Base-by-base conservation (phyloP, 2,797 vertebrate genomes). In the Sebastes cheni region DNA sequence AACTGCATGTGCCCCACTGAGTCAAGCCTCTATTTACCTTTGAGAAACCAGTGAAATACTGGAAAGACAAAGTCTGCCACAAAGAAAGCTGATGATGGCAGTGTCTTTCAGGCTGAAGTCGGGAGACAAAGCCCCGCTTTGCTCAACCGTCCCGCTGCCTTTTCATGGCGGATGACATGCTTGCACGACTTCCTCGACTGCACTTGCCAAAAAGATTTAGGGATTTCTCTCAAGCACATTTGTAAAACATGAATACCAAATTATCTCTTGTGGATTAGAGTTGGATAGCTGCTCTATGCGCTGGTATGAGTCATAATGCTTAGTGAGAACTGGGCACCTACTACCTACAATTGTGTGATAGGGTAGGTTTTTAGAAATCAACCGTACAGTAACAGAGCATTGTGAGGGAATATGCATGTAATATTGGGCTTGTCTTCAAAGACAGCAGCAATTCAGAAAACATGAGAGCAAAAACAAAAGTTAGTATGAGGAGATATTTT, bases 241-340 rank as follows among this genome's bases (percentile, higher is more conserved):
- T 95, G 93, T 95, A 94, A 93, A 94, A 96, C 92, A 95, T 93
- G 93, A 95, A 95, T 94, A 91, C 92, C 91, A 94, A 93, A 94
- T 94, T 89, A 93, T 93, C 93, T 92, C 91, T 88, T 86, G 83
- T 84, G 95, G 95, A 95, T 95, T 95, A 95, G 88, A 89, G 85
- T 92, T 94, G 91, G 92, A 93, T 87, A 88, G 91, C 84, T 79
- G 79, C 80, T 89, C 80, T 91, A 83, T 85, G 87, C 82, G 58
- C 79, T 90, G 91, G 83, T 85, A 64, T 92, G 89, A 94, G 88
- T 94, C 91, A 93, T 88, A 90, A 91, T 85, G 89, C 88, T 89
- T 72, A 82, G 86, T 70, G 74, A 75, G 86, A 87, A 89, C 69
- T 79, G 81, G 77, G 83, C 79, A 83, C 79, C 85, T 91, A 80